Evolutionary conservation across 2,797 vertebrate species (phyloP).

Genomic region (Sebastes kiyomatsui): DNA sequence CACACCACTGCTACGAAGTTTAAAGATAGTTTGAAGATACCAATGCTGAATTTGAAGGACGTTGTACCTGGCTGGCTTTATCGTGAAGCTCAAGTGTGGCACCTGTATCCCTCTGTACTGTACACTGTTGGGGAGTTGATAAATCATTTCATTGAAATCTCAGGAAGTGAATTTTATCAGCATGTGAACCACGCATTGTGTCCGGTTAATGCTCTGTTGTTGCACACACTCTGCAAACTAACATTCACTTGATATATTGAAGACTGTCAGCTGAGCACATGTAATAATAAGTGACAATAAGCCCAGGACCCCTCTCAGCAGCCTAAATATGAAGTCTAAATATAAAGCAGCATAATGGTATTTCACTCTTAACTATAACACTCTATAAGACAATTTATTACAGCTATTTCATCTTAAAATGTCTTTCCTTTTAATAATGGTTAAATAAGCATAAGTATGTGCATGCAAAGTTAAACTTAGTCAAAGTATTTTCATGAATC

Average conservation of each 20-base stretch:
- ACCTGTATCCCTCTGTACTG: conserved; percentile 6
- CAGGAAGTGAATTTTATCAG: conserved; percentile 40
- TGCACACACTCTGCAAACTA: background rate
- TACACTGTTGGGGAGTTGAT: background rate
- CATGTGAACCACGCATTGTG: conserved; percentile 13
- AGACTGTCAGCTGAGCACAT: background rate
- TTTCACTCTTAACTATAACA: background rate
- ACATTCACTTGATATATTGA: background rate
- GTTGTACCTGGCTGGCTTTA: conserved; percentile 6
- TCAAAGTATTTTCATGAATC: conserved; percentile 19
- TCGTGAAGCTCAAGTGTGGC: background rate
- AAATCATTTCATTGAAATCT: conserved; percentile 21
- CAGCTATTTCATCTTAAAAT: background rate
- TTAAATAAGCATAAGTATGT: background rate
- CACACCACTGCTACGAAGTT: background rate
- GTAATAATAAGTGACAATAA: background rate
- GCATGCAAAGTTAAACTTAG: background rate
- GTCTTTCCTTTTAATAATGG: background rate
- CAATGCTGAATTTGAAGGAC: background rate
- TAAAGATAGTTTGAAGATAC: background rate
- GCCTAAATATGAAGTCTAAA: background rate
- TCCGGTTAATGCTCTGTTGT: conserved; percentile 14
- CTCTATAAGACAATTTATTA: background rate
- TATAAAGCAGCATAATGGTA: background rate
- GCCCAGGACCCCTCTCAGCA: background rate